Percentiles rank a stretch among this genome's conserved stretches.
Evolutionary conservation across 2,797 vertebrate species (phyloP).

Genomic region (Sciurus vulgaris): DNA sequence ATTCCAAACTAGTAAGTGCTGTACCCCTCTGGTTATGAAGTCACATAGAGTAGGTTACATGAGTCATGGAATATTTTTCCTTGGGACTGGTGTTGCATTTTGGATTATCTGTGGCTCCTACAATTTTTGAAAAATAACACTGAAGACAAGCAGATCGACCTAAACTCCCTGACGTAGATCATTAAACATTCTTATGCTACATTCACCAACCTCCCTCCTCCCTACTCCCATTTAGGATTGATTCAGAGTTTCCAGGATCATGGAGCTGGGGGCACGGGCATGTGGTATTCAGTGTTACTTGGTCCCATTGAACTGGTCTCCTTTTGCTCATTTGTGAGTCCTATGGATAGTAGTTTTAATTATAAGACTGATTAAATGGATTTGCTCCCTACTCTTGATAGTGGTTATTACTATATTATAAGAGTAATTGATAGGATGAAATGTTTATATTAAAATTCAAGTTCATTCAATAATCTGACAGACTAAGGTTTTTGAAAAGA

Average conservation of each 20-base stretch:
- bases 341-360: neutral
- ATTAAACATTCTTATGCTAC: neutral
- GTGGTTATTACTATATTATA: no score
- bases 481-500: neutral
- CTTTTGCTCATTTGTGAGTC: neutral
- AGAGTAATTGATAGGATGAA: neutral
- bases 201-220: neutral
- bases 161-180: neutral
- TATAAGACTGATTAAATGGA: neutral
- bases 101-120: neutral
- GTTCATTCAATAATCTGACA: neutral
- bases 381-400: neutral
- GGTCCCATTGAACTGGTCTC: neutral
- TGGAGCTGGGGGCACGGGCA: accelerated
- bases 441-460: neutral
- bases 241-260: neutral
- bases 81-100: accelerated
- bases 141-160: neutral
- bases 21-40: no score
- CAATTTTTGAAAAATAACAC: neutral
- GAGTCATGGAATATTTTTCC: neutral
- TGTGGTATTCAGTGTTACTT: neutral
- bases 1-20: neutral
- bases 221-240: neutral
- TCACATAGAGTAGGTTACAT: neutral